These are phyloP conservation scores for Collichthys lucidus DNA, from an alignment of 2,113 vertebrate genomes.

Conservation along the genomic window DNA sequence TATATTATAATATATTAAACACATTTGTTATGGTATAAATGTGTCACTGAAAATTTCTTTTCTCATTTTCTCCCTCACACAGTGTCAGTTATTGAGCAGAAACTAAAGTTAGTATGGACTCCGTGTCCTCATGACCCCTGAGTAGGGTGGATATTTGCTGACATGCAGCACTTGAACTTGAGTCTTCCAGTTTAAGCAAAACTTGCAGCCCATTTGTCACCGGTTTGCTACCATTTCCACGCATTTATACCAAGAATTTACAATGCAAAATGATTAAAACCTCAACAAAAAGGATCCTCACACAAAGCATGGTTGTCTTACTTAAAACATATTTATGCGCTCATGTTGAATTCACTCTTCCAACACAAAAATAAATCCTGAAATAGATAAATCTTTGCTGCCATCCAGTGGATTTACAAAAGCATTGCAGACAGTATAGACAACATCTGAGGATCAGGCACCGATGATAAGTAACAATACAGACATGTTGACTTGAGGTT, in stretches of 20 bases:
- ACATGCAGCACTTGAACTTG: not conserved
- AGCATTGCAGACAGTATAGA: constrained; percentile 25
- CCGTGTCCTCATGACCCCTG: not conserved
- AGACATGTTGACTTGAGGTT: not conserved
- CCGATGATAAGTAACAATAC: not conserved
- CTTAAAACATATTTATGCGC: not conserved
- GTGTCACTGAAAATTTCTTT: not conserved
- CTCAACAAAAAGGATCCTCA: not conserved
- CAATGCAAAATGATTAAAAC: not conserved
- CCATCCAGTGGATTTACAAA: constrained; percentile 72
- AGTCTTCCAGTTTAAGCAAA: not conserved
- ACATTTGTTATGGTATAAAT: not conserved
- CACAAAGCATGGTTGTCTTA: not conserved
- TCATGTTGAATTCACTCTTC: constrained; percentile 8
- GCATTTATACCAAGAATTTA: not conserved
- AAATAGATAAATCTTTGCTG: constrained; percentile 60
- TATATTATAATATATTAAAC: not conserved
- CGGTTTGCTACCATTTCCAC: not conserved
- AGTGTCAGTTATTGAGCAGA: not conserved
- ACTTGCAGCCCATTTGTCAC: not conserved
- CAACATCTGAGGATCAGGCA: not conserved
- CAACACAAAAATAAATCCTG: not conserved
- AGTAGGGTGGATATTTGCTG: not conserved
- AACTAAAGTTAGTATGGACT: not conserved
- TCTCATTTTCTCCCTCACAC: not conserved